These are phyloP conservation scores for Acestrorhynchus altus DNA, from an alignment of 2,797 vertebrate species.

Conservation along the genomic window DNA sequence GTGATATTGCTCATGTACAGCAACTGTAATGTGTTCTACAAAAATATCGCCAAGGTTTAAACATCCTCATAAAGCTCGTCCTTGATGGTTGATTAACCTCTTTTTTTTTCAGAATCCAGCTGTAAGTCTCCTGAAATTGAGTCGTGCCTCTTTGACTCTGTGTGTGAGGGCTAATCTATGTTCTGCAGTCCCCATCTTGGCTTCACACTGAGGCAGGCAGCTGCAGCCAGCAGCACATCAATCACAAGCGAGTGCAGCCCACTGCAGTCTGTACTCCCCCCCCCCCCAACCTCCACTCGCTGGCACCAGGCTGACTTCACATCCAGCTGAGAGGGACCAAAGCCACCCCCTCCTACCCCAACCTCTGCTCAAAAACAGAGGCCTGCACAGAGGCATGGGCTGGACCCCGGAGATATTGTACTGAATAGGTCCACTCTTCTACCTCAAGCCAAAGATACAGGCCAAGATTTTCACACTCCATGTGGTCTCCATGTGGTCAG, in stretches of 20 bases:
- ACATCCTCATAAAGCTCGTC: not conserved
- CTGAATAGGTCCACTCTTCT: too few species aligned
- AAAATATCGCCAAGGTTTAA: not conserved
- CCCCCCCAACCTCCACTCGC: slow-evolving; percentile 18
- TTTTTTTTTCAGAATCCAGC: slow-evolving; percentile 17
- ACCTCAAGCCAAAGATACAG: too few species aligned
- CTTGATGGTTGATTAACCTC: slow-evolving; percentile 17
- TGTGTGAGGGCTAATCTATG: slow-evolving; percentile 45
- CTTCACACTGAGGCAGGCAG: slow-evolving; percentile 34
- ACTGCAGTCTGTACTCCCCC: slow-evolving; percentile 21
- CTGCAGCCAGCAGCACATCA: slow-evolving; percentile 44
- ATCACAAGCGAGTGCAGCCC: slow-evolving; percentile 37
- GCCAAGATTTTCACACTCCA: too few species aligned
- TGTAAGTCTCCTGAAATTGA: slow-evolving; percentile 19
- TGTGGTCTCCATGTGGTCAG: too few species aligned
- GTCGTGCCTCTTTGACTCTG: slow-evolving; percentile 34
- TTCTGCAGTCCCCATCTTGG: slow-evolving; percentile 26
- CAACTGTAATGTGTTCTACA: not conserved
- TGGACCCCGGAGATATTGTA: too few species aligned
- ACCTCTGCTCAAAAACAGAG: not conserved
- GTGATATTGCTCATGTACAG: not conserved
- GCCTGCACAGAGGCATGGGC: too few species aligned
- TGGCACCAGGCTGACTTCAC: slow-evolving; percentile 30
- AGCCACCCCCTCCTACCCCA: not conserved
- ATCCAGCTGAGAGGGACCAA: slow-evolving; percentile 27